Evolutionary conservation across 2,797 vertebrate genomes (phyloP).

Genomic region (Gastrophryne carolinensis): DNA sequence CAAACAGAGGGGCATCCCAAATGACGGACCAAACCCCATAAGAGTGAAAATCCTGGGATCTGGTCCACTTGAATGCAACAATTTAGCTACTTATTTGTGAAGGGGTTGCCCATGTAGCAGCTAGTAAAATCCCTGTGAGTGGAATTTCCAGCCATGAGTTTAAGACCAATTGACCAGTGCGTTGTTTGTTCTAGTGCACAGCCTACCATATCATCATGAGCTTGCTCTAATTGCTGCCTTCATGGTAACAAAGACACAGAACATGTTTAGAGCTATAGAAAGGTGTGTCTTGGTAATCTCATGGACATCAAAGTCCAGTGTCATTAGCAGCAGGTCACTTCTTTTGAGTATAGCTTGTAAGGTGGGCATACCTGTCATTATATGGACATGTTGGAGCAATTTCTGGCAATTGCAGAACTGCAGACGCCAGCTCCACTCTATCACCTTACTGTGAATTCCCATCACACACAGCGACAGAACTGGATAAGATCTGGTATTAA

Average conservation of each 20-base stretch:
- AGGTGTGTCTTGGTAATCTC: background rate
- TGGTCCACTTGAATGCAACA: too few species aligned
- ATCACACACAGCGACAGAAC: background rate
- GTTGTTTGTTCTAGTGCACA: background rate
- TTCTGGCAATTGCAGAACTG: background rate
- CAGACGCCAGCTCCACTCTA: background rate
- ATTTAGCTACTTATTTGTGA: too few species aligned
- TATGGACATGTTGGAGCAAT: background rate
- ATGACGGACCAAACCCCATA: too few species aligned
- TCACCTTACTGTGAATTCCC: constrained; percentile 1
- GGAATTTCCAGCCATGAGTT: too few species aligned
- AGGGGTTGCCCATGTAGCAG: too few species aligned
- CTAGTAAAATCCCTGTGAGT: too few species aligned
- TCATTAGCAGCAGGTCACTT: background rate
- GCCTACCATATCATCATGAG: background rate
- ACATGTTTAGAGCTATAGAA: background rate
- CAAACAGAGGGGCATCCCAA: too few species aligned
- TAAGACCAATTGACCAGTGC: background rate
- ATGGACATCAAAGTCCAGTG: constrained; percentile 31
- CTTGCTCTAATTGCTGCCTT: background rate
- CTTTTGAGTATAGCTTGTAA: background rate
- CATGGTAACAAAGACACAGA: background rate
- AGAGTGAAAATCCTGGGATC: too few species aligned
- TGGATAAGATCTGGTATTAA: too few species aligned
- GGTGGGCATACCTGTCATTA: constrained; percentile 28